Base-by-base conservation (phyloP, 1,140 invertebrate species). In the Homalodisca vitripennis region DNA sequence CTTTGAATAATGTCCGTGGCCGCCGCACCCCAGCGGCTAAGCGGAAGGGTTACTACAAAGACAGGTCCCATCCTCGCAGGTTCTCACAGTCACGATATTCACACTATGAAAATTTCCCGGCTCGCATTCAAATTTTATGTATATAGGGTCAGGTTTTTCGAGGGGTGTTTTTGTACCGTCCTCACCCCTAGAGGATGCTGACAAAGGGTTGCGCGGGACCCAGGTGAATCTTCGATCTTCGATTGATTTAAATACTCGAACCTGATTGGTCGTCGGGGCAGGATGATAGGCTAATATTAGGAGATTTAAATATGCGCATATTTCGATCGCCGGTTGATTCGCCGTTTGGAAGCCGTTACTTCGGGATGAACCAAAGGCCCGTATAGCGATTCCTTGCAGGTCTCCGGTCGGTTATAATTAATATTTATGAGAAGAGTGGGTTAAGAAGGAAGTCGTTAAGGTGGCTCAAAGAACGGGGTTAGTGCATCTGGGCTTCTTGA, bases 171-270 rank as follows among this genome's bases (percentile, higher is more conserved):
- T 60, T 60, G 10, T 29, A n/a, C 48, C 12, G 34, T 17, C 22
- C 48, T 6, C 48, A 53, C 48, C 55, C 55, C 55, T 60, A 2
- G 17, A 17, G 34, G 6, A 6, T 6, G 55, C 55, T 13, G 22
- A 60, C 12, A 53, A 22, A 30, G 55, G 22, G 22, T 26, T 30
- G 26, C 20, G 48, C 6, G 34, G 34, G 12, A 20, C 22, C 55
- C 55, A 60, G 55, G 55, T 60, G 55, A 60, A 60, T 60, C 55
- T 60, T 60, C 55, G 55, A 60, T 60, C 55, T 60, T 60, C 55
- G 55, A 60, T 53, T 53, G 20, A 41, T 41, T 41, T 41, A 17
- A 41, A 41, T 41, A 22, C 55, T 27, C 26, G 24, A 2, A 1
- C 24, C 24, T 30, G 22, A 60, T 60, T 60, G 55, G 55, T n/a